Percentiles rank a stretch among this genome's conserved stretches.
These are phyloP conservation scores for Drosophila recens DNA, from an alignment of 2,888 invertebrate species.

Conservation along the genomic window DNA sequence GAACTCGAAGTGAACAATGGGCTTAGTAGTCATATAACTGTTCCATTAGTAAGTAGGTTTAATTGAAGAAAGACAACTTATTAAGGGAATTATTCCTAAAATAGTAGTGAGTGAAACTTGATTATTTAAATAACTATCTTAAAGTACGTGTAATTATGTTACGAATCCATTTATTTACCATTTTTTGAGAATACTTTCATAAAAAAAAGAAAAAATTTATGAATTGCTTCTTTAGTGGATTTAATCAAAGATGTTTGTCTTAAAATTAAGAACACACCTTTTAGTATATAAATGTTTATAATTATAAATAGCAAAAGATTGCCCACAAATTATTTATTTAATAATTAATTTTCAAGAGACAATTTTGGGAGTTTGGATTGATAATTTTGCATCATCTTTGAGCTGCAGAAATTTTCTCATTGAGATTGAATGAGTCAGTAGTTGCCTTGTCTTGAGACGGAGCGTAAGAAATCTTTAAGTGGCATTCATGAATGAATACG, in stretches of 20 bases:
- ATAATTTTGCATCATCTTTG: background rate
- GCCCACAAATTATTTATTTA: background rate
- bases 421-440: conserved; percentile 15
- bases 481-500: background rate
- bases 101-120: background rate
- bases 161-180: too few relatives aligned
- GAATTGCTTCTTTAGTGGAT: too few relatives aligned
- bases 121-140: background rate
- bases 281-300: too few relatives aligned
- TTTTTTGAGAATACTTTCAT: too few relatives aligned
- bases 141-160: too few relatives aligned
- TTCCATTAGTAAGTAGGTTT: background rate
- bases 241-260: too few relatives aligned
- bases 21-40: conserved; percentile 9
- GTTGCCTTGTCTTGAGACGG: background rate
- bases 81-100: background rate
- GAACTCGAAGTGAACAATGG: background rate
- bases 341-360: background rate
- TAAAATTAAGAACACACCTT: too few relatives aligned
- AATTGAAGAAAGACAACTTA: background rate
- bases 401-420: background rate
- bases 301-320: background rate
- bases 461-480: conserved; percentile 7
- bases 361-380: background rate
- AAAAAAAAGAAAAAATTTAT: too few relatives aligned